Conservation (phyloP, 2,888 invertebrate species). For the Ichneumoninae sp. region DNA sequence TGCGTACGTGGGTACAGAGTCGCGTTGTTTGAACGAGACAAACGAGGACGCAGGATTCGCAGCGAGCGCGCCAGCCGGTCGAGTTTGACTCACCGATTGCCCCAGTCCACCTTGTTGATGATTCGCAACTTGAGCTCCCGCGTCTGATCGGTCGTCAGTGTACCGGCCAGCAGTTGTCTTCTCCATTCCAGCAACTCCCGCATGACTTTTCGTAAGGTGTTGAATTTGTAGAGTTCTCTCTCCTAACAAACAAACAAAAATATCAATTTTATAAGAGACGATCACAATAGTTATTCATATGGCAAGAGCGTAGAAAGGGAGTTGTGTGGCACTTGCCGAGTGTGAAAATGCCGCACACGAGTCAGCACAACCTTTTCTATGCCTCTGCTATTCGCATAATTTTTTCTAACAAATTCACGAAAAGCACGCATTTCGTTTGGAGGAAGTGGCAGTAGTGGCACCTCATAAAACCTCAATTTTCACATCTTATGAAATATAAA, state of each 20-base stretch:
- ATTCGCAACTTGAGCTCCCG: constrained; percentile 93
- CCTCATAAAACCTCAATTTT: too few species aligned
- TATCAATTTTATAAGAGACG: too few species aligned
- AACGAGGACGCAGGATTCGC: constrained; percentile 26
- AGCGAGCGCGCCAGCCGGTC: neutral
- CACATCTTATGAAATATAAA: too few species aligned
- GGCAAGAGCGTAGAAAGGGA: neutral
- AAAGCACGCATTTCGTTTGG: too few species aligned
- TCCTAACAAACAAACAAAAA: constrained; percentile 86
- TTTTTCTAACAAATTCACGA: too few species aligned
- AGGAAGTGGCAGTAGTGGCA: too few species aligned
- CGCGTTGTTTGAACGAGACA: neutral
- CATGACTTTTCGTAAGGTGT: constrained; percentile 95
- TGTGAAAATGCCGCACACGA: neutral
- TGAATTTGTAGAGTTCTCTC: constrained; percentile 93
- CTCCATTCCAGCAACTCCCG: constrained; percentile 94
- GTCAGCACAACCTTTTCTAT: too few species aligned
- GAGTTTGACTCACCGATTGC: constrained; percentile 92
- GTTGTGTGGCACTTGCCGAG: neutral
- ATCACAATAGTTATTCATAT: neutral
- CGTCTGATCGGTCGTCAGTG: constrained; percentile 96
- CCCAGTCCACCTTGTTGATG: constrained; percentile 97
- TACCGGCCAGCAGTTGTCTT: constrained; percentile 93
- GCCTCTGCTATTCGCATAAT: too few species aligned
- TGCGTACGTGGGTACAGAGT: neutral